phyloP scores from a whole-genome alignment of 2,888 invertebrate species.

The Drosophila koepferae region DNA sequence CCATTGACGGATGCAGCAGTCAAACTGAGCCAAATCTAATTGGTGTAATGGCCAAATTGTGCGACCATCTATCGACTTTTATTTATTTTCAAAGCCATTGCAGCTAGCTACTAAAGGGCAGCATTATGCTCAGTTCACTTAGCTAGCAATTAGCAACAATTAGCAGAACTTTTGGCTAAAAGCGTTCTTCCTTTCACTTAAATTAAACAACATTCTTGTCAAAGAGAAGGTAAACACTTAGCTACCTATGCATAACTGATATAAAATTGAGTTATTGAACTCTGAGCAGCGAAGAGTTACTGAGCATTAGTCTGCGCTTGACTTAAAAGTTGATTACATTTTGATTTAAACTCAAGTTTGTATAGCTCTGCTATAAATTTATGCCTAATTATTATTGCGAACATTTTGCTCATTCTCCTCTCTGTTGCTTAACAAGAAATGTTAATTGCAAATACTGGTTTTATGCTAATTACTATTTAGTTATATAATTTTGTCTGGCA shows the following conservation, averaged over 20 bases:
- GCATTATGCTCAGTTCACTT: background rate
- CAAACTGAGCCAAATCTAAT: conserved; percentile 40
- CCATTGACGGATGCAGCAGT: conserved; percentile 29
- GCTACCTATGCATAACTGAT: background rate
- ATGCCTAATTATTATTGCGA: background rate
- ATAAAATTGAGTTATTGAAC: background rate
- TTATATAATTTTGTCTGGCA: background rate
- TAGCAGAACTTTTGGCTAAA: background rate
- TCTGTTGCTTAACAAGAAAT: background rate
- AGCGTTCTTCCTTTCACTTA: background rate
- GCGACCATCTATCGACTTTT: background rate
- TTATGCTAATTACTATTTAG: conserved; percentile 10
- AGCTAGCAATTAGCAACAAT: conserved; percentile 2
- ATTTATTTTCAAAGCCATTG: background rate
- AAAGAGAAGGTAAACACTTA: background rate
- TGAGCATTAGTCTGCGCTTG: background rate
- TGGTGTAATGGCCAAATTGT: conserved; percentile 46
- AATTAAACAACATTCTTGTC: background rate
- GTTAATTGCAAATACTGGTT: background rate
- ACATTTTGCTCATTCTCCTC: background rate
- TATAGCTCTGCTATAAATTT: background rate
- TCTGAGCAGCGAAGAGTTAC: too few species aligned
- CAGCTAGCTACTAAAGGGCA: background rate
- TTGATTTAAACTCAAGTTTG: background rate
- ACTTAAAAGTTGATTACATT: background rate